phyloP scores from a whole-genome alignment of 2,888 invertebrate genomes.

The Dryocosmus kuriphilus region DNA sequence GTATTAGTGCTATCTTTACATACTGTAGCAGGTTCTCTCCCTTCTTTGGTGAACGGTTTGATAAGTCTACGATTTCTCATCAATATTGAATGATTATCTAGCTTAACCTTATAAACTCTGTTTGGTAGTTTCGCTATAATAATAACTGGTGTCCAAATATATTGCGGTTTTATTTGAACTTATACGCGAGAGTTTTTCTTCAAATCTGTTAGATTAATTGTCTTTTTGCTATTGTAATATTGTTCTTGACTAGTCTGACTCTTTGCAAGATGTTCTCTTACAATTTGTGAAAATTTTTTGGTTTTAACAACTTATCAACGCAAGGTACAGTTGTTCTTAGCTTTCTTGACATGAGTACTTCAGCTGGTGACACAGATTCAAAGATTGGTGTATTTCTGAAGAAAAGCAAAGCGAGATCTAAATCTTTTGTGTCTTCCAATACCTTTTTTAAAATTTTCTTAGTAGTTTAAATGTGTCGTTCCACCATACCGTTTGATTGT shows the following conservation, averaged over 20 bases:
- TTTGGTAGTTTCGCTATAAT: too few species aligned
- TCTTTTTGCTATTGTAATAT: slow-evolving; percentile 38
- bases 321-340: not conserved
- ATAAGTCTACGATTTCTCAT: too few species aligned
- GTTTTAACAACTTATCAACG: not conserved
- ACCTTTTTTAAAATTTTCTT: slow-evolving; percentile 48
- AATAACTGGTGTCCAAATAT: not conserved
- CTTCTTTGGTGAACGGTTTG: too few species aligned
- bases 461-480: slow-evolving; percentile 49
- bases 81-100: too few species aligned
- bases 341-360: slow-evolving; percentile 48
- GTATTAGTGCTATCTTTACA: too few species aligned
- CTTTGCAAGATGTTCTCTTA: not conserved
- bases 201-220: too few species aligned
- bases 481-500: slow-evolving; percentile 46
- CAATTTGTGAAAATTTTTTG: not conserved
- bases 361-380: slow-evolving; percentile 46
- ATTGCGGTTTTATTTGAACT: not conserved
- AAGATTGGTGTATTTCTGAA: slow-evolving; percentile 55
- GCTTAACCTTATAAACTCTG: too few species aligned
- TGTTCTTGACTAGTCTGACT: slow-evolving; percentile 37
- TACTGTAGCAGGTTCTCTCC: too few species aligned
- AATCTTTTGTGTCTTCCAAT: slow-evolving; percentile 34
- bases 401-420: slow-evolving; percentile 51
- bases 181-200: not conserved